Conservation (phyloP, 2,888 invertebrate species). For the Mythimna lalbum region DNA sequence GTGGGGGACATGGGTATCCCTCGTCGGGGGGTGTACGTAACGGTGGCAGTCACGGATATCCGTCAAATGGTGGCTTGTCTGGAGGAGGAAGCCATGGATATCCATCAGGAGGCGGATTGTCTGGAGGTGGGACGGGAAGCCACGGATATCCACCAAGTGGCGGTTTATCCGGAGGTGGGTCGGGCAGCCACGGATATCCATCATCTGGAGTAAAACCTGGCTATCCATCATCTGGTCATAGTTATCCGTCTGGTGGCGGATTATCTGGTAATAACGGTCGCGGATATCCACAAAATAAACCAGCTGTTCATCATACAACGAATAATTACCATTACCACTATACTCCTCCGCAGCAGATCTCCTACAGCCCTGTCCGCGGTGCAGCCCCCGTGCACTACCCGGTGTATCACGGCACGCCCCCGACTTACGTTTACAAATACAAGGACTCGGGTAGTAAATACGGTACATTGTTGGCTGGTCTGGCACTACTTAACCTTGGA, state of each 20-base stretch:
- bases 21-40: conserved; percentile 55
- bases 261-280: conserved; percentile 55
- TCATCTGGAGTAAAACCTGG: conserved; percentile 31
- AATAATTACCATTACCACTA: conserved; percentile 81
- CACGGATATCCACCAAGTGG: conserved; percentile 65
- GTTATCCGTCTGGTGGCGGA: conserved; percentile 66
- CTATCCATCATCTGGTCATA: conserved; percentile 47
- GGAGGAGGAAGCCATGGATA: conserved; percentile 20
- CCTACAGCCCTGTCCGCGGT: conserved; percentile 77
- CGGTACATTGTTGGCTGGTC: conserved; percentile 82
- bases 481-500: conserved; percentile 84
- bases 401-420: conserved; percentile 82
- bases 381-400: conserved; percentile 78
- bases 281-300: conserved; percentile 53
- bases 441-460: conserved; percentile 86
- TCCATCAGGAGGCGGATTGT: neutral
- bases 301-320: conserved; percentile 70
- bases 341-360: conserved; percentile 82
- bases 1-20: conserved; percentile 69
- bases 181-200: conserved; percentile 27
- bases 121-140: neutral
- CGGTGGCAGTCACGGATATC: conserved; percentile 57
- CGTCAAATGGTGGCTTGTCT: conserved; percentile 41
- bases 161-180: conserved; percentile 41
- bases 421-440: conserved; percentile 84